Conservation (phyloP, 2,113 vertebrate genomes). For the Crotophaga sulcirostris region DNA sequence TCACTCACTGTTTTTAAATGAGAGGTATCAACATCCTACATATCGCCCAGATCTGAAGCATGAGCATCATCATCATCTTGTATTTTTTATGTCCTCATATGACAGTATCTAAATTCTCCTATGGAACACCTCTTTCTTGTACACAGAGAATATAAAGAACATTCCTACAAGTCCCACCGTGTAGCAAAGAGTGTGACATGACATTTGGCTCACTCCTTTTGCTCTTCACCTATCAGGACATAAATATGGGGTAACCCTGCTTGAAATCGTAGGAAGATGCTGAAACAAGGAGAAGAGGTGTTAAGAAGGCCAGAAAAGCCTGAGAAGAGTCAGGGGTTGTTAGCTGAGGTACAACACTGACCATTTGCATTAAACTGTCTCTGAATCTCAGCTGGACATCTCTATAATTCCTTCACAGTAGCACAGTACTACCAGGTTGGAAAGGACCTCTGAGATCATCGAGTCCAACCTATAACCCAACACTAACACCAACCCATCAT, state of each 20-base stretch:
- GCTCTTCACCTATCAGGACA: background rate
- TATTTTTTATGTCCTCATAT: background rate
- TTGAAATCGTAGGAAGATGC: background rate
- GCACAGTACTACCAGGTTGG: no score
- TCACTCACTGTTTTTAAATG: background rate
- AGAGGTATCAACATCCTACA: rapidly evolving
- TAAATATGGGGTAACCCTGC: background rate
- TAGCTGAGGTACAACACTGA: background rate
- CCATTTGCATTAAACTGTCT: background rate
- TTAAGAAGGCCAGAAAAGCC: background rate
- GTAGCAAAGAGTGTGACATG: background rate
- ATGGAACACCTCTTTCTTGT: background rate
- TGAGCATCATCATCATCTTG: background rate
- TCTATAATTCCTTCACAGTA: background rate
- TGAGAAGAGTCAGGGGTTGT: background rate
- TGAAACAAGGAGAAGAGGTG: background rate
- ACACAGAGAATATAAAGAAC: background rate
- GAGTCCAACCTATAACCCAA: no score
- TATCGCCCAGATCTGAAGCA: background rate
- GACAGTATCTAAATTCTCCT: background rate
- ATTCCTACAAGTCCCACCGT: background rate
- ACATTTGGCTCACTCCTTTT: background rate
- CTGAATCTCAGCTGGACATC: background rate
- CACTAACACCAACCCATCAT: no score
- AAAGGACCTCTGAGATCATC: no score